Base-by-base conservation (phyloP, 2,888 invertebrate genomes). In the Nemotelus pantherinus region DNA sequence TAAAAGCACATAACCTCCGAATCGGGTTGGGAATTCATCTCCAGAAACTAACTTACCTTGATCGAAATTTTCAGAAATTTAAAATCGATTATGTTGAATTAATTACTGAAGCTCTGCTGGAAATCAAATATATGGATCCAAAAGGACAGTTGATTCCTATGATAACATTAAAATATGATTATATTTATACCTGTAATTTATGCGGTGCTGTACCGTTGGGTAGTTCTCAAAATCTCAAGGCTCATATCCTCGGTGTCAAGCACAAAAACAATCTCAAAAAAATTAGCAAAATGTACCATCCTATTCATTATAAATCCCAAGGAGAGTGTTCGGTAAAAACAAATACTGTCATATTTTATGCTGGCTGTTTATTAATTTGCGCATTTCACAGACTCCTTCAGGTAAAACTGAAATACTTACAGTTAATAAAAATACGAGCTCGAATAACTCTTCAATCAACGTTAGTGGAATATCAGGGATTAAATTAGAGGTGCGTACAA, bases 1-100 rank as follows among this genome's bases (percentile, higher is more conserved):
- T 25, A 25, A 25, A 25, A 25, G 25, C 25, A 25, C 25, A 25
- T 3, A 25, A 57, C 25, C 25, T 25, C 25, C 25, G 25, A 25
- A 25, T 25, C 4, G 57, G 25, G n/a, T 57, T 25, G 57, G 57
- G 25, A 57, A 10, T 25, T 4, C 25, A 25, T 25, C 25, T 25
- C 25, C 1, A 25, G 25, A 25, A 25, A 25, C 25, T 25, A 25
- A 25, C 25, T 1, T 25, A 25, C 25, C 25, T 25, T 25, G 25
- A 25, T 25, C 25, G 25, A 25, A 25, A 25, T 63, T 70, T 70
- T 55, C 41, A 70, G 70, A 39, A 70, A 53, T 70, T 70, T 9
- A 53, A 70, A 2, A 41, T 10, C 6, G 39, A 39, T 47, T 70
- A 70, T 41, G 41, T 55, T 41, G n/a, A 70, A 7, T 55, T 70